Conservation (phyloP, 1,140 invertebrate species). For the Zaprionus ornatus region DNA sequence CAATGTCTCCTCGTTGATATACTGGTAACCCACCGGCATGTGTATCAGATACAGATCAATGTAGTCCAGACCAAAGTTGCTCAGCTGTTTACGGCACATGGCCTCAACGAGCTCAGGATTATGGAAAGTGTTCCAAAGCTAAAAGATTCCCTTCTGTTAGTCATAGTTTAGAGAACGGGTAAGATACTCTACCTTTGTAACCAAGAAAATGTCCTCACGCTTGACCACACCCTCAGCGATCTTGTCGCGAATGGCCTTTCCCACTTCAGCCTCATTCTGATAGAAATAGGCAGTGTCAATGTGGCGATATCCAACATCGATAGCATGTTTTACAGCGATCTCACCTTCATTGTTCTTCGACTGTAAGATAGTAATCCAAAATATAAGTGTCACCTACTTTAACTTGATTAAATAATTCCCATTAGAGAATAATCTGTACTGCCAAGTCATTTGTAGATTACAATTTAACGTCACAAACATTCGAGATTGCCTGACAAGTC, state of each 20-base stretch:
- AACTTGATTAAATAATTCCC: not conserved
- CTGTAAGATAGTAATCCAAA: conserved; percentile 78
- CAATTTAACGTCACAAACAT: not conserved
- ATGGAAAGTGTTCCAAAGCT: conserved; percentile 85
- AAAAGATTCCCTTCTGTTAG: not conserved
- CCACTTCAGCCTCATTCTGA: conserved; percentile 91
- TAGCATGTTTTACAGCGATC: conserved; percentile 88
- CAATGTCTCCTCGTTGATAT: conserved; percentile 68
- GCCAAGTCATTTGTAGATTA: not conserved
- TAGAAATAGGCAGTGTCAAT: conserved; percentile 93
- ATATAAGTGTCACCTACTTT: not conserved
- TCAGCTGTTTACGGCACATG: conserved; percentile 85
- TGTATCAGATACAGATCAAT: conserved; percentile 90
- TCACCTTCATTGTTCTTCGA: conserved; percentile 87
- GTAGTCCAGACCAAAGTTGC: conserved; percentile 86
- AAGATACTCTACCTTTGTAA: conserved; percentile 87
- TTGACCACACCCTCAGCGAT: conserved; percentile 87
- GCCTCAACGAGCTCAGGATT: conserved; percentile 82
- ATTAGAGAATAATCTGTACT: not conserved
- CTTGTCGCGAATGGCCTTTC: conserved; percentile 87
- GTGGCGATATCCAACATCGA: conserved; percentile 91
- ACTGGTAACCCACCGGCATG: conserved; percentile 86
- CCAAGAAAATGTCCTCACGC: conserved; percentile 94
- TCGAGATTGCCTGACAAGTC: not conserved
- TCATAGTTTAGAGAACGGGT: not conserved